Evolutionary conservation across 2,888 invertebrate species (phyloP).

Genomic region (Campoletis raptor): DNA sequence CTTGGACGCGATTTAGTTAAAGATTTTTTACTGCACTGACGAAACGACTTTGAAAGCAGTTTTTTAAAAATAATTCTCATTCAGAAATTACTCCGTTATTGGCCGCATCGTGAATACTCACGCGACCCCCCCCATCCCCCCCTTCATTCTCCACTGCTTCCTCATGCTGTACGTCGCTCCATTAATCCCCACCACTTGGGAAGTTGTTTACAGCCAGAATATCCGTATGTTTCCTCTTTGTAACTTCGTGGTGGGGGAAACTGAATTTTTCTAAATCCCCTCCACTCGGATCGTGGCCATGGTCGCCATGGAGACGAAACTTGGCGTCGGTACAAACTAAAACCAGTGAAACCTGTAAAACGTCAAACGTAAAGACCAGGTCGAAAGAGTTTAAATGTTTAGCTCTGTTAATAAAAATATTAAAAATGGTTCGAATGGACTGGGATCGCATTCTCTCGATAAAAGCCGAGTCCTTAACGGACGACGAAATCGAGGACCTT

Average conservation of each 20-base stretch:
- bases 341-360: slow-evolving; percentile 30
- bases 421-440: slow-evolving; percentile 75
- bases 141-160: neutral
- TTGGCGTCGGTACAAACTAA: slow-evolving; percentile 64
- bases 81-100: neutral
- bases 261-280: neutral
- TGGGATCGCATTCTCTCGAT: slow-evolving; percentile 78
- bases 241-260: neutral
- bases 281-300: slow-evolving; percentile 20
- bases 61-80: neutral
- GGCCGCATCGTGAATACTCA: neutral
- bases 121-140: neutral
- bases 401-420: neutral
- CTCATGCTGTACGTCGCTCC: neutral
- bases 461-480: slow-evolving; percentile 82
- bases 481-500: slow-evolving; percentile 88
- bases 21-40: neutral
- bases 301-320: slow-evolving; percentile 53
- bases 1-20: neutral
- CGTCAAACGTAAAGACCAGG: slow-evolving; percentile 41
- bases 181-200: neutral
- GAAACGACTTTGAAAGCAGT: neutral
- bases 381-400: slow-evolving; percentile 45
- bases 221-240: neutral
- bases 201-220: neutral